phyloP scores from a whole-genome alignment of 2,888 invertebrate species.

The Tetragonisca angustula region DNA sequence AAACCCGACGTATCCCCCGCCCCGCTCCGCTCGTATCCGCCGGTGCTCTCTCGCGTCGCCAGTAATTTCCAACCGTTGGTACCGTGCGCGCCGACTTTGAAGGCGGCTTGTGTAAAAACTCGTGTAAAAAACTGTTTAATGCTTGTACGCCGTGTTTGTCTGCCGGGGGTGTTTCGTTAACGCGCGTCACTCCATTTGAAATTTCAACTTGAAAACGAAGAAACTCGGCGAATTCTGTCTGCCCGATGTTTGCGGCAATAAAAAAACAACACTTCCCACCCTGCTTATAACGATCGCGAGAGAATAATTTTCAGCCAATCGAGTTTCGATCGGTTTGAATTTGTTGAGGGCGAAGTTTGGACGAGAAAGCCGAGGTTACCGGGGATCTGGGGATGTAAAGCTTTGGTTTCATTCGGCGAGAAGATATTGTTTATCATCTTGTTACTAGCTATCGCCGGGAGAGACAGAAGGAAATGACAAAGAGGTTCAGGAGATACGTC shows the following conservation, averaged over 20 bases:
- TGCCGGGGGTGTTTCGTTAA: slow-evolving; percentile 55
- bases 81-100: slow-evolving; percentile 63
- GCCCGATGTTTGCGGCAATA: neutral
- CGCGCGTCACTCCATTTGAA: slow-evolving; percentile 50
- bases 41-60: slow-evolving; percentile 32
- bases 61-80: slow-evolving; percentile 65
- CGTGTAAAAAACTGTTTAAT: slow-evolving; percentile 63
- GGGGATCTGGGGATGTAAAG: no score
- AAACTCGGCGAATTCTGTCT: slow-evolving; percentile 14
- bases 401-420: no score
- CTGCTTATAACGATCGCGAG: neutral
- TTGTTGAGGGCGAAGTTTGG: no score
- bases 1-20: slow-evolving; percentile 52
- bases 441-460: no score
- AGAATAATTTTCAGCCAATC: neutral
- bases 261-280: neutral
- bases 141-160: slow-evolving; percentile 45
- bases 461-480: no score
- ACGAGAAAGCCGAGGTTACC: no score
- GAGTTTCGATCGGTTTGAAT: neutral
- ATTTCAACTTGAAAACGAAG: slow-evolving; percentile 44
- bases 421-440: neutral
- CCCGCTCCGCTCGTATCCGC: slow-evolving; percentile 9
- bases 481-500: no score
- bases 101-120: slow-evolving; percentile 63